phyloP scores from a whole-genome alignment of 1,140 invertebrate genomes.

The Dendrolimus punctatus region DNA sequence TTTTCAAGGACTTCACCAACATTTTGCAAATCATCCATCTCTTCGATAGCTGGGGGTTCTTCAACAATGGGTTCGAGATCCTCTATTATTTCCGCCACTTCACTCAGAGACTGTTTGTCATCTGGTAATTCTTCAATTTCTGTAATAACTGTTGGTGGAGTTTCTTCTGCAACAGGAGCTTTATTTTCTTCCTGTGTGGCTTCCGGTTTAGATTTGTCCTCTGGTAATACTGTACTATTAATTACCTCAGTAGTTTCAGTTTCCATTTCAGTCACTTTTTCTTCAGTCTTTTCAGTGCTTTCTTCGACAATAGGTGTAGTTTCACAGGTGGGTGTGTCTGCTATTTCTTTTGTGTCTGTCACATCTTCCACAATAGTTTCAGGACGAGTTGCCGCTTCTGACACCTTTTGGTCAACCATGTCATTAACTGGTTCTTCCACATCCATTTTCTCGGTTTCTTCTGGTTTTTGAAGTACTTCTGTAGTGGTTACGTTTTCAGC shows the following conservation, averaged over 20 bases:
- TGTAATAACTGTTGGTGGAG: slow-evolving; percentile 33
- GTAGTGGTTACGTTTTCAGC: slow-evolving; percentile 7
- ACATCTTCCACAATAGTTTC: slow-evolving; percentile 35
- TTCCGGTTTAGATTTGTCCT: slow-evolving; percentile 11
- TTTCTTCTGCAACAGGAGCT: slow-evolving; percentile 33
- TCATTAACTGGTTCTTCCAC: slow-evolving; percentile 30
- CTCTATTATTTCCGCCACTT: slow-evolving; percentile 41
- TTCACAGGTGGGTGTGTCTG: slow-evolving; percentile 24
- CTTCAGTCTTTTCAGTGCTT: slow-evolving; percentile 23
- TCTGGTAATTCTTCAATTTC: slow-evolving; percentile 50
- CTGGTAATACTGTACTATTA: slow-evolving; percentile 5
- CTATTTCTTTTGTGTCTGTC: slow-evolving; percentile 27
- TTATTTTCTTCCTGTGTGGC: slow-evolving; percentile 10
- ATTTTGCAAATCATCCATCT: slow-evolving; percentile 54
- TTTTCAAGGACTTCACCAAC: slow-evolving; percentile 57
- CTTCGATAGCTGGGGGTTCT: slow-evolving; percentile 39
- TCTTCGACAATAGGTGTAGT: slow-evolving; percentile 32
- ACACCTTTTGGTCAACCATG: slow-evolving; percentile 3
- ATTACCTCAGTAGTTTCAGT: slow-evolving; percentile 15
- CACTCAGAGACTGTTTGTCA: slow-evolving; percentile 33
- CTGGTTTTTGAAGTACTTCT: slow-evolving; percentile 9
- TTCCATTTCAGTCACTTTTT: slow-evolving; percentile 33
- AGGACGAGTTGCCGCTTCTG: slow-evolving; percentile 9
- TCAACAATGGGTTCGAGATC: slow-evolving; percentile 50
- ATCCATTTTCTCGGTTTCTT: slow-evolving; percentile 37